A percentile compares a stretch with the other conserved stretches of the same genome.
Evolutionary conservation across 1,140 invertebrate genomes (phyloP).

Genomic region (Stegodyphus mimosarum): DNA sequence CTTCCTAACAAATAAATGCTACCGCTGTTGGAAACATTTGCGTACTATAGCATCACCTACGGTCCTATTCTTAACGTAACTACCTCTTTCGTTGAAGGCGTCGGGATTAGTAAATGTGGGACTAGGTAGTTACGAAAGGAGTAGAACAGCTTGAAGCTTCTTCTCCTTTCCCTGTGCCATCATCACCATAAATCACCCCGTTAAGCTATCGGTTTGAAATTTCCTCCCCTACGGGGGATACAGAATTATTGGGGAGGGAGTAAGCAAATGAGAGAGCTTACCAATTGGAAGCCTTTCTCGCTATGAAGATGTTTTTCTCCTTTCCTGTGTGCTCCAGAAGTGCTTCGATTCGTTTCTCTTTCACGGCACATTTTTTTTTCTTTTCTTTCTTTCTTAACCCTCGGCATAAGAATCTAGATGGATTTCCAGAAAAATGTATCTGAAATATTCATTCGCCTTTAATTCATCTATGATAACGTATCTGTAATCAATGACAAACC

Average conservation of each 20-base stretch:
- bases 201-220: conserved; percentile 58
- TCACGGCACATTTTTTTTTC: neutral
- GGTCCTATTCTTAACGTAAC: conserved; percentile 34
- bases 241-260: conserved; percentile 38
- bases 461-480: no score
- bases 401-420: no score
- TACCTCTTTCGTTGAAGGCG: neutral
- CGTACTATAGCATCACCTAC: neutral
- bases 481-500: no score
- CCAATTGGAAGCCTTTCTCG: conserved; percentile 25
- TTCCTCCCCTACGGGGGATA: conserved; percentile 33
- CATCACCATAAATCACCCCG: conserved; percentile 54
- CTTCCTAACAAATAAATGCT: conserved; percentile 22
- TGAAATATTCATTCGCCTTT: no score
- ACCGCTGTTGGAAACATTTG: conserved; percentile 48
- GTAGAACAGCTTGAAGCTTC: conserved; percentile 43
- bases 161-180: conserved; percentile 23
- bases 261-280: conserved; percentile 47
- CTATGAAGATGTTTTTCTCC: conserved; percentile 42
- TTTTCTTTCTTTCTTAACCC: neutral
- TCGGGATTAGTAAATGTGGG: conserved; percentile 44
- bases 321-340: neutral
- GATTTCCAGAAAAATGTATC: no score
- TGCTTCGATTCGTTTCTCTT: neutral
- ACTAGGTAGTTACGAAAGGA: conserved; percentile 26